Conservation (phyloP, 2,113 vertebrate species). For the Bubo bubo region DNA sequence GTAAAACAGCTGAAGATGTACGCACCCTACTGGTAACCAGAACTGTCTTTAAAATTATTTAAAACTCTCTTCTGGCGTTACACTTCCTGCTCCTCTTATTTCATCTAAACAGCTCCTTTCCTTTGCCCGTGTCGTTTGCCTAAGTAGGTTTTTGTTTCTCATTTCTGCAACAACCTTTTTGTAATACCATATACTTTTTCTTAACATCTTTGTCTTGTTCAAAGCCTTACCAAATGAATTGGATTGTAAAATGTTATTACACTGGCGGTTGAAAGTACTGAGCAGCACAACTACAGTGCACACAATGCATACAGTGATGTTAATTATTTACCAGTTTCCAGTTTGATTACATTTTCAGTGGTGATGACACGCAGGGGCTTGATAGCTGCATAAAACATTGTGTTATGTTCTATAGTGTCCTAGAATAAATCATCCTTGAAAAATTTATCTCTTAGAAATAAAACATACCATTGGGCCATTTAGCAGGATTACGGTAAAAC, state of each 20-base stretch:
- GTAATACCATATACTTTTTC: not conserved
- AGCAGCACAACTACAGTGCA: not conserved
- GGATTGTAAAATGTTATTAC: not conserved
- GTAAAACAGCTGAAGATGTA: not conserved
- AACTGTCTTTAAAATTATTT: not conserved
- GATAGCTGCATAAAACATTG: not conserved
- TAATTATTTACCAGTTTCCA: conserved; percentile 16
- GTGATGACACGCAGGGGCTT: not conserved
- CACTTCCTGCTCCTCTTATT: not conserved
- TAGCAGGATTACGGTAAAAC: not conserved
- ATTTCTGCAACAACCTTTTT: not conserved
- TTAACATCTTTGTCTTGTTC: not conserved
- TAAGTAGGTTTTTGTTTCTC: not conserved
- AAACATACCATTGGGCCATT: not conserved
- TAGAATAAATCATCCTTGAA: not conserved
- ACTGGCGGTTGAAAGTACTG: not conserved
- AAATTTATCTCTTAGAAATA: not conserved
- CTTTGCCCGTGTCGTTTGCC: not conserved
- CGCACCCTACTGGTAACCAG: not conserved
- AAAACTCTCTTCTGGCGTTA: not conserved
- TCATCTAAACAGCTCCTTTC: not conserved
- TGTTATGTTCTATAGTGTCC: not conserved
- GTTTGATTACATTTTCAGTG: not conserved
- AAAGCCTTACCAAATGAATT: not conserved
- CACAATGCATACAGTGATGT: not conserved